Conservation (phyloP, 2,113 vertebrate genomes). For the Proteles cristata region DNA sequence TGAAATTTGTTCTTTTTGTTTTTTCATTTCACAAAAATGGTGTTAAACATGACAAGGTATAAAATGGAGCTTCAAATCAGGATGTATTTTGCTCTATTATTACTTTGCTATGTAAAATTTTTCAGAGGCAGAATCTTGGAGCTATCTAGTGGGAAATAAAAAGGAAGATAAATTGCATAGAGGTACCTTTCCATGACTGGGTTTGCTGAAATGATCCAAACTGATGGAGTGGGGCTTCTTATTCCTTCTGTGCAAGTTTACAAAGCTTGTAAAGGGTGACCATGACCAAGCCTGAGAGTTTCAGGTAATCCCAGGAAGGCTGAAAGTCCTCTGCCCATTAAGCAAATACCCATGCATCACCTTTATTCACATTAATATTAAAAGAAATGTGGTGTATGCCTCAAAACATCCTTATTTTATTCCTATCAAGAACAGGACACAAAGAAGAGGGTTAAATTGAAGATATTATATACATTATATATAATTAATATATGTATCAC, state of each 20-base stretch:
- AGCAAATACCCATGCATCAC: background rate
- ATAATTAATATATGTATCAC: background rate
- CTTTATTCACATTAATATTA: background rate
- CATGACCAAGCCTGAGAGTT: background rate
- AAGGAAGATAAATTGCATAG: background rate
- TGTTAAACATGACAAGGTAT: background rate
- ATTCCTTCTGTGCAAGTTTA: background rate
- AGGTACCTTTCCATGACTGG: background rate
- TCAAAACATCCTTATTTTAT: background rate
- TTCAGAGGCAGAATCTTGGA: slow-evolving; percentile 3
- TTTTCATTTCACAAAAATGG: slow-evolving; percentile 61
- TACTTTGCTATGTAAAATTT: background rate
- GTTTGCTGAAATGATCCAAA: background rate
- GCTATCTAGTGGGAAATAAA: background rate
- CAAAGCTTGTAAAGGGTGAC: background rate
- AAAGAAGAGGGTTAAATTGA: background rate
- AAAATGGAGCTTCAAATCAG: background rate
- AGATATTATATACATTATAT: background rate
- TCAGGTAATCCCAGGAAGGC: background rate
- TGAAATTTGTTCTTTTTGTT: slow-evolving; percentile 75
- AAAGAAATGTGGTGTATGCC: background rate
- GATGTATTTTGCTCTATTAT: background rate
- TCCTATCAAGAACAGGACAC: background rate
- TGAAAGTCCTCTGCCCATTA: background rate
- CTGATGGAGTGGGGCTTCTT: background rate